phyloP scores from a whole-genome alignment of 2,797 vertebrate genomes.

The Acipenser ruthenus region DNA sequence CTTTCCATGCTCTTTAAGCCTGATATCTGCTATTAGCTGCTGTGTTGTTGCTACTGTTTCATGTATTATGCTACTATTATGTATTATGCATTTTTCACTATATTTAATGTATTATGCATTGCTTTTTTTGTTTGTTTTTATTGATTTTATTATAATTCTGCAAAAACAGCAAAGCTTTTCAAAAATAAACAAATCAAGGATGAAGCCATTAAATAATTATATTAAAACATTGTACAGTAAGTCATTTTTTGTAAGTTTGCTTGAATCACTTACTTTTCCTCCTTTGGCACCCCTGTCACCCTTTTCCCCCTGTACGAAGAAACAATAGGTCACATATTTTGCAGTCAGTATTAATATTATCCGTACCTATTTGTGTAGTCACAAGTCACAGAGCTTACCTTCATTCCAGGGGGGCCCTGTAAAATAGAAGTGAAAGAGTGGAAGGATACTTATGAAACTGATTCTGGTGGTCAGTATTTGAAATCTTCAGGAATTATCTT shows the following conservation, averaged over 20 bases:
- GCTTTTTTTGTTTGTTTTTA: no score
- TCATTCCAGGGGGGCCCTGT: constrained; percentile 57
- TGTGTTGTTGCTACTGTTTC: no score
- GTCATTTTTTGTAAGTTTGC: constrained; percentile 4
- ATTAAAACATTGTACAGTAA: constrained; percentile 14
- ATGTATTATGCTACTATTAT: no score
- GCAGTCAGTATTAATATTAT: background rate
- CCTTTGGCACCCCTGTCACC: constrained; percentile 55
- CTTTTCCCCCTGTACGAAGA: constrained; percentile 53
- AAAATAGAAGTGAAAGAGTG: constrained; percentile 35
- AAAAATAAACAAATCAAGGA: background rate
- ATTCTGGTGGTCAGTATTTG: no score
- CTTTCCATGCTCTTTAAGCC: no score
- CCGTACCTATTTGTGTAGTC: background rate
- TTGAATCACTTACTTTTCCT: constrained; percentile 44
- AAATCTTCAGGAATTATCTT: no score
- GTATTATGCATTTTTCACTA: no score
- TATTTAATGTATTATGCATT: no score
- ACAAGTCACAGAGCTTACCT: constrained; percentile 42
- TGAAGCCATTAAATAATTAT: constrained; percentile 10
- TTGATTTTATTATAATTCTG: no score
- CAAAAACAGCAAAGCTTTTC: no score
- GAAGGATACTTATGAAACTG: background rate
- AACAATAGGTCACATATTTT: constrained; percentile 9
- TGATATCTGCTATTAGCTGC: no score